Evolutionary conservation across 2,113 vertebrate species (phyloP), one percentile per base, ranked within the genome.

Genomic region (Pachypanchax playfairii): DNA sequence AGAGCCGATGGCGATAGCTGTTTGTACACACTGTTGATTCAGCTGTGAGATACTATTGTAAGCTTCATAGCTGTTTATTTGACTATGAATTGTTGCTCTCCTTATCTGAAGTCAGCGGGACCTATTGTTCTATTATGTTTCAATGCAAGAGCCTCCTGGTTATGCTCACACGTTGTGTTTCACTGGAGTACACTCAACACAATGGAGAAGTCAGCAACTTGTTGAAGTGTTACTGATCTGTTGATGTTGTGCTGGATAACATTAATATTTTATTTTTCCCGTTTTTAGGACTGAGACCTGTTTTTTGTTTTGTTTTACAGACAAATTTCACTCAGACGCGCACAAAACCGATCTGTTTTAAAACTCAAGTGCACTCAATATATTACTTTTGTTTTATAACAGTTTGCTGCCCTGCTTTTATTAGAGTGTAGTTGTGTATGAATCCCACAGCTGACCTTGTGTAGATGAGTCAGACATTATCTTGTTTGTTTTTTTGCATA

Each of bases 1-100:
- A 61, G 53, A 55, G 70, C 65, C 60, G 77, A 70, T 44, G 65
- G 57, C 58, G 21, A 75, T 80, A 35, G 75, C 68, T 72, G 80
- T 70, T 75, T 74, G 70, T 75, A 81, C 71, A 71, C 83, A 69
- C 70, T 88, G 89, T 90, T 90, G 87, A 90, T 88, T 89, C 87
- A 90, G 86, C 77, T 67, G 84, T 74, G 73, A 73, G 83, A 87
- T 87, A 79, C 85, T 73, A 88, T 90, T 89, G 89, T 89, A 58
- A 65, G 65, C 78, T 73, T 77, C 76, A 77, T 82, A 84, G 79
- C 77, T 91, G 85, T 89, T 88, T 91, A 87, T 91, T 91, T 90
- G 86, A 77, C 82, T 70, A 28, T 83, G 80, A 72, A 89, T 90
- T 89, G 89, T 89, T 77, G 70, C 79, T 58, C 69, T 72, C 78